Base-by-base conservation (phyloP, 2,888 invertebrate species). In the Drosophila meridionalis region DNA sequence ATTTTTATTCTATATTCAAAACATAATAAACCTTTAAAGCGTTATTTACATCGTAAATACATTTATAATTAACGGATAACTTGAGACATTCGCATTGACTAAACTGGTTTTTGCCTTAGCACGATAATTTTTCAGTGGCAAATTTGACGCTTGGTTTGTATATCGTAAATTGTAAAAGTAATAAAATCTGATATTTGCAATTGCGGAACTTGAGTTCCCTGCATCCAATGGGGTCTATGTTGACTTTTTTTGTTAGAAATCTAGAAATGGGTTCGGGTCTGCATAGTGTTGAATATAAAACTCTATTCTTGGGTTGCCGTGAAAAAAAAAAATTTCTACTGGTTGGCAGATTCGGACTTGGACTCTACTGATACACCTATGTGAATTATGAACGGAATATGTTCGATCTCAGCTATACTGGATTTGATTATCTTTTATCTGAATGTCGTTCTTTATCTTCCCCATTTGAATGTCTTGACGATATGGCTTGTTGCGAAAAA, bases 341-440 rank as follows among this genome's bases (percentile, higher is more conserved):
- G 12, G 7, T 38, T 28, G 6, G 20, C 4, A 0, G 11, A 4
- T 4, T 20, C 8, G 34, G 8, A 0, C 8, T 4, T 32, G 0
- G 57, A 4, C 8, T 45, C 42, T 14, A 70, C 80, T 4, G 85
- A 78, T 69, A 92, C 91, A 14, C 92, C 82, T 55, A 93, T 91
- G 28, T 92, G 91, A 69, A 92, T 92, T 38, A 92, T 85, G 48
- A 92, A 86, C 2, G 93, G 93, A 52, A 93, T 89, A 76, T 93
- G 93, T 65, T 92, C 84, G 32, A 87, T 64, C 66, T 87, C 90
- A 0, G 93, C 92, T 0, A 87, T 66, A 65, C 92, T 93, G 12
- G 48, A 20, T 20, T 20, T 20, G 20, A 20, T 20, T 20, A 20
- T 20, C 20, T 20, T 20, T 20, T 20, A 20, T 20, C 20, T 20